Conservation (phyloP, 2,113 vertebrate species). For the Setophaga petechia region DNA sequence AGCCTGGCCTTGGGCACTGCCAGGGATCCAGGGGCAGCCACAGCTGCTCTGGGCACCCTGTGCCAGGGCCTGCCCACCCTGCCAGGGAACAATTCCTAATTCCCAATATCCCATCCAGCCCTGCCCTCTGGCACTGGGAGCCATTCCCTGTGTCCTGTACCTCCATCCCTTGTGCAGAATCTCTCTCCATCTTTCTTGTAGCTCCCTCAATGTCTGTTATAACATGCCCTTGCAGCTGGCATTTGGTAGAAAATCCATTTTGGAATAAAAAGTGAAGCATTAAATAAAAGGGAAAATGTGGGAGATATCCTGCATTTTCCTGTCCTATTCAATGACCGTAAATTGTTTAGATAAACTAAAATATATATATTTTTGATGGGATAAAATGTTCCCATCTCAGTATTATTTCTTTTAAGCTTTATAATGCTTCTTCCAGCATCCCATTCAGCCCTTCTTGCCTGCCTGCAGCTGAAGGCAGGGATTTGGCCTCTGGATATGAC, state of each 20-base stretch:
- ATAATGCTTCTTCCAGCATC: neutral
- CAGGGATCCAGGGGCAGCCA: neutral
- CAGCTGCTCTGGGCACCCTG: neutral
- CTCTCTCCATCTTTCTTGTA: neutral
- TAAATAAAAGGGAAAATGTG: neutral
- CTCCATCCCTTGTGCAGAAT: neutral
- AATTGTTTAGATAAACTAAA: neutral
- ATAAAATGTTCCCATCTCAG: neutral
- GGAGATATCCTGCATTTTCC: rapidly evolving
- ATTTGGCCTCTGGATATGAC: neutral
- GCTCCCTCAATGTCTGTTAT: neutral
- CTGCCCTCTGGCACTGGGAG: neutral
- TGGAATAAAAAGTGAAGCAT: neutral
- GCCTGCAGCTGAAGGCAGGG: neutral
- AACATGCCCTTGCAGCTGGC: neutral
- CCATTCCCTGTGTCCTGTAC: neutral
- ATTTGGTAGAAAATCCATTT: neutral
- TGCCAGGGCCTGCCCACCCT: neutral
- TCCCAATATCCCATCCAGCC: neutral
- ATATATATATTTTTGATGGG: neutral
- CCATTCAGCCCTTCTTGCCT: neutral
- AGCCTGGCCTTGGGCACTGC: neutral
- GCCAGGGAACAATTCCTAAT: neutral
- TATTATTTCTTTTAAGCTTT: neutral
- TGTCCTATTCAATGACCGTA: neutral